Evolutionary conservation across 1,140 invertebrate species (phyloP).

Genomic region (Aphis craccivora): DNA sequence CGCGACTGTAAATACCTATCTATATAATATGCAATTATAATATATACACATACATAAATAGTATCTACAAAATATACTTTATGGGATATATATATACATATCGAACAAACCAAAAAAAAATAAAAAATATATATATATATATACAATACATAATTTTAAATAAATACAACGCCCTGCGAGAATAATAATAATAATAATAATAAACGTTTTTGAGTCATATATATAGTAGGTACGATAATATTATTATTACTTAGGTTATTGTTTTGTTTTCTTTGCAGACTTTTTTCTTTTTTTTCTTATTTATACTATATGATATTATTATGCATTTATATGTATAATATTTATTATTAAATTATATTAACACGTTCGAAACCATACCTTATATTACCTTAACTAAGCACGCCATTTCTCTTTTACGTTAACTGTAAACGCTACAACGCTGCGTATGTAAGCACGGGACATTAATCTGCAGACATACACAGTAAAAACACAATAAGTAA

Average conservation of each 20-base stretch:
- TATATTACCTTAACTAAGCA: background rate
- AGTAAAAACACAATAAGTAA: background rate
- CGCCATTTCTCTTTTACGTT: background rate
- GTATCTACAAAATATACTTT: background rate
- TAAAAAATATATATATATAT: background rate
- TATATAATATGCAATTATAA: background rate
- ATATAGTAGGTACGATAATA: no score
- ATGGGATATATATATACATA: background rate
- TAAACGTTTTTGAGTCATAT: slow-evolving; percentile 13
- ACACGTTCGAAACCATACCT: background rate
- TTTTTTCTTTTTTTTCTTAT: background rate
- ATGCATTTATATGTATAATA: background rate
- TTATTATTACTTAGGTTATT: slow-evolving; percentile 19
- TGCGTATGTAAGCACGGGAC: background rate
- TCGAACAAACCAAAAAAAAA: background rate
- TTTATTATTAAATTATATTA: background rate
- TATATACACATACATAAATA: background rate
- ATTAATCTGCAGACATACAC: background rate
- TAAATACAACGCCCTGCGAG: background rate
- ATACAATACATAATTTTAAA: background rate
- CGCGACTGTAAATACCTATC: background rate
- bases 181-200: slow-evolving; percentile 32
- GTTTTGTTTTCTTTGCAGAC: slow-evolving; percentile 6
- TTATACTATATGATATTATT: slow-evolving; percentile 13
- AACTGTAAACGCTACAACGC: background rate